phyloP scores from a whole-genome alignment of 2,113 vertebrate genomes.

The Varanus salvator region DNA sequence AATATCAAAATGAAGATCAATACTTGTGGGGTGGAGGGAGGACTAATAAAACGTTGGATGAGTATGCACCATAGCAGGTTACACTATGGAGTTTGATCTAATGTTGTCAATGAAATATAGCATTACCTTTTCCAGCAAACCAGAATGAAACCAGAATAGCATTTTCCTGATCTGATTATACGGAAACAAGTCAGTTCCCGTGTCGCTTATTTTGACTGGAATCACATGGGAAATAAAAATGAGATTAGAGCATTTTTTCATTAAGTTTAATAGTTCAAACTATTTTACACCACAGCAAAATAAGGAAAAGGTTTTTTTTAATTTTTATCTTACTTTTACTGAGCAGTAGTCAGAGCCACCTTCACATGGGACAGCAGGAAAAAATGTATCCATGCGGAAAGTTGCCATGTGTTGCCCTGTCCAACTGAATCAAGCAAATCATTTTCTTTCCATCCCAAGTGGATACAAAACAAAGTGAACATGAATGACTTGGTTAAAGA shows the following conservation, averaged over 20 bases:
- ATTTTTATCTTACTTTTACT: background rate
- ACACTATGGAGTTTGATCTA: background rate
- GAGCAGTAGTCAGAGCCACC: background rate
- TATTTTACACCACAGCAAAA: background rate
- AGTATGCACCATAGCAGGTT: background rate
- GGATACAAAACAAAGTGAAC: background rate
- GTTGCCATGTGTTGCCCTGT: background rate
- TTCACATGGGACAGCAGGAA: background rate
- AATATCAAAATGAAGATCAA: slow-evolving; percentile 18
- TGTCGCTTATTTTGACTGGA: slow-evolving; percentile 14
- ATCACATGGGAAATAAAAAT: background rate
- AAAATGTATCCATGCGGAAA: background rate
- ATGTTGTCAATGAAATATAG: background rate
- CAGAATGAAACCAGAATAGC: slow-evolving; percentile 3
- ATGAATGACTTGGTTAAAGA: background rate
- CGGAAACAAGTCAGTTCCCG: slow-evolving; percentile 16
- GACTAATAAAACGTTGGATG: background rate
- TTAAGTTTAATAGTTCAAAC: slow-evolving; percentile 8
- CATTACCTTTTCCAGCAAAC: background rate
- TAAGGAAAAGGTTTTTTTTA: background rate
- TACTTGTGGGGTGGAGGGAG: background rate
- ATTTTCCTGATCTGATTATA: slow-evolving; percentile 5
- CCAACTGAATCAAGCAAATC: background rate
- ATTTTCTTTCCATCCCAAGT: background rate
- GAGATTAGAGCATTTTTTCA: background rate